phyloP scores from a whole-genome alignment of 1,140 invertebrate species.

The Drosophila kurseongensis region DNA sequence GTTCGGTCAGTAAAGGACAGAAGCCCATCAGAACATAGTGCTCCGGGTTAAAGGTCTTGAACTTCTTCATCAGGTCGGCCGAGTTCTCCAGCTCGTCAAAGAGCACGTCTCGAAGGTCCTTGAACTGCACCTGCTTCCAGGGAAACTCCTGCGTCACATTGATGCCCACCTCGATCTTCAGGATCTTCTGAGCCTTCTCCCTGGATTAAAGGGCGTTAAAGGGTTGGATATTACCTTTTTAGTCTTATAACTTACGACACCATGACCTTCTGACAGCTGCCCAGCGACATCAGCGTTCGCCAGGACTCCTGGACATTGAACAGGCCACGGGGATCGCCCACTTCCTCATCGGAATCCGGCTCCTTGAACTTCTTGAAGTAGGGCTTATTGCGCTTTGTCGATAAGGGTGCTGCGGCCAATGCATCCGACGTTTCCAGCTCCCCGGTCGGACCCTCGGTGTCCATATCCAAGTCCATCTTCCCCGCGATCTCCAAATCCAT shows the following conservation, averaged over 20 bases:
- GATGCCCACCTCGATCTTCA: slow-evolving; percentile 85
- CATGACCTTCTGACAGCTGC: slow-evolving; percentile 72
- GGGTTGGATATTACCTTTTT: too few relatives aligned
- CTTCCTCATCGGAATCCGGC: slow-evolving; percentile 66
- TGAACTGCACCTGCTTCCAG: slow-evolving; percentile 88
- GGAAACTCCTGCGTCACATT: slow-evolving; percentile 90
- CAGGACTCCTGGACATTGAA: slow-evolving; percentile 73
- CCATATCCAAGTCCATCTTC: neutral
- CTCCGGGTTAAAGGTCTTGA: slow-evolving; percentile 85
- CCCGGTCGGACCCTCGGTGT: neutral
- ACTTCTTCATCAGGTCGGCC: slow-evolving; percentile 85
- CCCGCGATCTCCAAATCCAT: neutral
- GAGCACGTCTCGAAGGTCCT: slow-evolving; percentile 87
- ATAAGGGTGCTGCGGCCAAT: neutral
- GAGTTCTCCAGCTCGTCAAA: slow-evolving; percentile 84
- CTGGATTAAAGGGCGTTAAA: slow-evolving; percentile 3
- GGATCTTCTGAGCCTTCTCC: slow-evolving; percentile 78
- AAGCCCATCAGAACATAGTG: slow-evolving; percentile 89
- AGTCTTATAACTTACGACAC: slow-evolving; percentile 54
- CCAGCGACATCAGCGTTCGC: slow-evolving; percentile 58
- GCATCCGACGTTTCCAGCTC: slow-evolving; percentile 1
- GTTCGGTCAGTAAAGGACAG: slow-evolving; percentile 87
- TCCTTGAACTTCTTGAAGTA: slow-evolving; percentile 62
- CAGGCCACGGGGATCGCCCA: slow-evolving; percentile 31
- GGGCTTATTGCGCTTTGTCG: slow-evolving; percentile 19